These are phyloP conservation scores for Batillaria attramentaria DNA, from an alignment of 1,140 invertebrate genomes.

Conservation along the genomic window DNA sequence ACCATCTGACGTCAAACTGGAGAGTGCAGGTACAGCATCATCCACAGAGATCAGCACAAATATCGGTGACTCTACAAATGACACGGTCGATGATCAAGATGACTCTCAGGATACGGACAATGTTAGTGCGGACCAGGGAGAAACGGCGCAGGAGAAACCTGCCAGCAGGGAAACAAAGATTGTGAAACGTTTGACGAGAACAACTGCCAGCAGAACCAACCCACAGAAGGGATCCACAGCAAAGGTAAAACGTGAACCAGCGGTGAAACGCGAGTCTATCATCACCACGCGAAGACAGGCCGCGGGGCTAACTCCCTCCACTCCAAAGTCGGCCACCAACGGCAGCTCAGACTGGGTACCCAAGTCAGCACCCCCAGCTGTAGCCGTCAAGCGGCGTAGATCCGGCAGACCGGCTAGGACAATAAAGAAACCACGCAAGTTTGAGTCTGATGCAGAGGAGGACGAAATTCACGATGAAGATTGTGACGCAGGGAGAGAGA, in stretches of 20 bases:
- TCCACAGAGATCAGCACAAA: too few species aligned
- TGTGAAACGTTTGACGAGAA: background rate
- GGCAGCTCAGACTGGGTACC: too few species aligned
- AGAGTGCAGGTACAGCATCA: too few species aligned
- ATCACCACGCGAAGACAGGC: conserved; percentile 8
- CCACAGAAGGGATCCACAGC: background rate
- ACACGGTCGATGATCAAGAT: too few species aligned
- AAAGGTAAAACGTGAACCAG: too few species aligned
- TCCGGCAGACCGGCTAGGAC: background rate
- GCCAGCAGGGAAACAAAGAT: background rate
- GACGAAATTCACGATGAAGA: background rate
- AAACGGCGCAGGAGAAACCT: background rate
- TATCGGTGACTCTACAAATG: too few species aligned
- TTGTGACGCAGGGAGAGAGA: background rate
- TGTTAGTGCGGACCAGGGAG: too few species aligned
- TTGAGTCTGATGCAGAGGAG: background rate
- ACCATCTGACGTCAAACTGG: too few species aligned
- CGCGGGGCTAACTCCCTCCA: background rate
- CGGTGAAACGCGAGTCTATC: background rate
- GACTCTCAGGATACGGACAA: background rate
- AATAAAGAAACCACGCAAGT: conserved; percentile 20
- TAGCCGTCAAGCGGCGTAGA: background rate
- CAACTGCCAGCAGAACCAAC: background rate
- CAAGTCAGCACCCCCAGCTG: background rate
- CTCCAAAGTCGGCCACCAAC: background rate